Percentiles rank a stretch among this genome's conserved stretches.
phyloP scores from a whole-genome alignment of 2,797 vertebrate species.

The Carcharodon carcharias region DNA sequence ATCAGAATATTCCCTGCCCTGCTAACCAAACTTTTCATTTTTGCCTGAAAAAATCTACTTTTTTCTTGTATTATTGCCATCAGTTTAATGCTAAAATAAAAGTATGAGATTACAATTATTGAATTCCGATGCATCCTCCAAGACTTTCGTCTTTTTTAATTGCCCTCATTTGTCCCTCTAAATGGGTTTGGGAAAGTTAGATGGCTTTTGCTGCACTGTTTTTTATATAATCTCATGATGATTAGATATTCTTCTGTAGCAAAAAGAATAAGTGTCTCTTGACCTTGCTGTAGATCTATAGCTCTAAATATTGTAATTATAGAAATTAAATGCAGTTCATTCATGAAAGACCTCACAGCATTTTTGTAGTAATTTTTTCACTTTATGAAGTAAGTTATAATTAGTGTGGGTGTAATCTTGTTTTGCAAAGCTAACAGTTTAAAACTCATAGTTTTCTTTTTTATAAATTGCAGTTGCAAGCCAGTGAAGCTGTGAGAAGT shows the following conservation, averaged over 20 bases:
- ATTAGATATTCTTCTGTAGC: background rate
- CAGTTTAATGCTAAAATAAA: background rate
- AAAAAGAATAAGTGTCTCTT: background rate
- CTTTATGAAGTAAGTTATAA: background rate
- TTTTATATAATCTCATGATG: background rate
- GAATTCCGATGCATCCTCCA: too few relatives aligned
- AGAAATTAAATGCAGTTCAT: background rate
- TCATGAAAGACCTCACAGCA: background rate
- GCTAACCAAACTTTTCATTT: background rate
- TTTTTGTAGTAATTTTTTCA: background rate
- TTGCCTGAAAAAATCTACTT: too few relatives aligned
- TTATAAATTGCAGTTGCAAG: conserved; percentile 72
- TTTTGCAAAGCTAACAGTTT: background rate
- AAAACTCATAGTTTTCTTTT: conserved; percentile 28
- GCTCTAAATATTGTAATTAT: background rate
- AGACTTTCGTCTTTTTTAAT: too few relatives aligned
- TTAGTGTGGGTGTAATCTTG: background rate
- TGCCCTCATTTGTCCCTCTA: background rate
- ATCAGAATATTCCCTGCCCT: background rate
- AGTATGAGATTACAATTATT: background rate
- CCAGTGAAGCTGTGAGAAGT: conserved; percentile 82
- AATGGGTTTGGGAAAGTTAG: background rate
- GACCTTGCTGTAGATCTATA: background rate
- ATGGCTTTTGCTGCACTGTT: background rate
- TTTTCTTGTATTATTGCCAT: background rate